These are phyloP conservation scores for Poecilia wingei DNA, from an alignment of 2,797 vertebrate species.

Conservation along the genomic window DNA sequence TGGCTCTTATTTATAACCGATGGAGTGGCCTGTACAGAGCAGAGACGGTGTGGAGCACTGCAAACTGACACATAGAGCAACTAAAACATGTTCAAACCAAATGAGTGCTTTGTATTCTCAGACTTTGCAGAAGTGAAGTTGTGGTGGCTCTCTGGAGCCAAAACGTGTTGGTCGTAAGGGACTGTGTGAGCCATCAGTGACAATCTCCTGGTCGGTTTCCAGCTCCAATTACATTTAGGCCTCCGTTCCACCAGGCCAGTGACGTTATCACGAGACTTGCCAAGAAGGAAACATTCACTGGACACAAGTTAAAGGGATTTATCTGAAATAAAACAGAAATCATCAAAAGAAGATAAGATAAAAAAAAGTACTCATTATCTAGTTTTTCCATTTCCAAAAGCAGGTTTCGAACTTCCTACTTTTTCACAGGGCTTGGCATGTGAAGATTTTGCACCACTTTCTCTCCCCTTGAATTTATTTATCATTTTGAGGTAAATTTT, in stretches of 20 bases:
- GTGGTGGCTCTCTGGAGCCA: constrained; percentile 62
- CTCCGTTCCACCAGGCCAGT: constrained; percentile 47
- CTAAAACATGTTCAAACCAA: constrained; percentile 20
- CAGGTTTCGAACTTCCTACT: not conserved
- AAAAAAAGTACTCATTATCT: constrained; percentile 19
- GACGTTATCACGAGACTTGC: constrained; percentile 60
- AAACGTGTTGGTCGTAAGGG: constrained; percentile 75
- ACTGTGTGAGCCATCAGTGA: constrained; percentile 71
- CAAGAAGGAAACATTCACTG: constrained; percentile 37
- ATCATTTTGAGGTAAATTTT: not conserved
- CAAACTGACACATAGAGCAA: constrained; percentile 39
- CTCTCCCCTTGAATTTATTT: not conserved
- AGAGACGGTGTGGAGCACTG: constrained; percentile 22
- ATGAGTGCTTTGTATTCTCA: constrained; percentile 63
- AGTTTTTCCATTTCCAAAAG: constrained; percentile 9
- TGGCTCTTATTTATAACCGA: constrained; percentile 36
- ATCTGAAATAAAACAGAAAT: constrained; percentile 44
- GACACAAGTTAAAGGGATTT: constrained; percentile 55
- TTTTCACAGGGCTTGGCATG: not conserved
- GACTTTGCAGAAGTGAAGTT: constrained; percentile 66
- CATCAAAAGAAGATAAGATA: constrained; percentile 15
- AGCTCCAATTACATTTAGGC: constrained; percentile 46
- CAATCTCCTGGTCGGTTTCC: constrained; percentile 60
- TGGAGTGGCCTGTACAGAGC: constrained; percentile 27
- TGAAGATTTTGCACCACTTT: not conserved